Percentiles rank a stretch among this genome's conserved stretches.
phyloP scores from a whole-genome alignment of 2,888 invertebrate species.

The Andrena dorsata region DNA sequence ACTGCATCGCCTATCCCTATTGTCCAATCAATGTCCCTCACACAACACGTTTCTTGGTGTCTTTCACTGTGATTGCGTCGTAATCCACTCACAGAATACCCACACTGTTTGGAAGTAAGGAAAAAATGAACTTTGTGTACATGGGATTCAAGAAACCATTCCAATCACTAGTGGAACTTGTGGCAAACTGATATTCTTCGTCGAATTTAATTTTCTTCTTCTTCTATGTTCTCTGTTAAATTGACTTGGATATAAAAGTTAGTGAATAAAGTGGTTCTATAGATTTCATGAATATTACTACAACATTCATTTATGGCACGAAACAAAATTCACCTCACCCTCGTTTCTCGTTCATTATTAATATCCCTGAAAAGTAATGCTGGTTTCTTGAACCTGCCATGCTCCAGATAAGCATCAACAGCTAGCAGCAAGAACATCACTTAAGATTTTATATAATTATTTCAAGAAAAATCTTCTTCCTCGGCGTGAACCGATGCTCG shows the following conservation, averaged over 20 bases:
- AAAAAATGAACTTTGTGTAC: background rate
- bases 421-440: constrained; percentile 11
- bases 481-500: constrained; percentile 9
- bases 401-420: constrained; percentile 9
- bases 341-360: constrained; percentile 1
- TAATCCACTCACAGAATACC: background rate
- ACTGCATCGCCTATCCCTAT: constrained; percentile 9
- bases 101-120: background rate
- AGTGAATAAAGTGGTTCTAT: no score
- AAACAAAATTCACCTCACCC: background rate
- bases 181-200: no score
- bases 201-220: no score
- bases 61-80: background rate
- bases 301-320: background rate
- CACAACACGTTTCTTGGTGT: background rate
- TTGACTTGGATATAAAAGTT: no score
- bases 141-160: no score
- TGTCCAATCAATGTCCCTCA: background rate
- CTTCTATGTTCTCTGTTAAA: no score
- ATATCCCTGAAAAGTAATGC: background rate
- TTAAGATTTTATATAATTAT: constrained; percentile 49
- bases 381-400: background rate
- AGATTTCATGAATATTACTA: no score
- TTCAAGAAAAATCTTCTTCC: constrained; percentile 25
- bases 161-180: no score